phyloP scores from a whole-genome alignment of 1,140 invertebrate genomes.

The Euschistus heros region DNA sequence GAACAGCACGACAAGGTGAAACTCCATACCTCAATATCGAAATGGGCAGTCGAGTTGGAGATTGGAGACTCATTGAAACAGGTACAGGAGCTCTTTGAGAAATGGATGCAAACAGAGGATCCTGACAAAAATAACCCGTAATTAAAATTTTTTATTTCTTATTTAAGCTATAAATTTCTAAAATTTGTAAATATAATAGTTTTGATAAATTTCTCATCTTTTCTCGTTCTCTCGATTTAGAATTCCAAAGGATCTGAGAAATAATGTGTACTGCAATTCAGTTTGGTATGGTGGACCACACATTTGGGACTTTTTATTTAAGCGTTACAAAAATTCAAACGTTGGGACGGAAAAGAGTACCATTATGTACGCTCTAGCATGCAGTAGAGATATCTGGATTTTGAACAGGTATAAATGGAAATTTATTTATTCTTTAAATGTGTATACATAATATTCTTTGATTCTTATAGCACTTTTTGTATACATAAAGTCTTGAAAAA shows the following conservation, averaged over 20 bases:
- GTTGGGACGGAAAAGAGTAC: constrained; percentile 65
- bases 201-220: neutral
- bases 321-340: constrained; percentile 56
- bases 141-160: constrained; percentile 32
- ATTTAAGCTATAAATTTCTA: neutral
- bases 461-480: no score
- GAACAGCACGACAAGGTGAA: neutral
- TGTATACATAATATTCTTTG: no score
- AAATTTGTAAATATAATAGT: neutral
- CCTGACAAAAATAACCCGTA: constrained; percentile 63
- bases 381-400: constrained; percentile 63
- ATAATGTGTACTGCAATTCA: constrained; percentile 72
- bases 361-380: constrained; percentile 64
- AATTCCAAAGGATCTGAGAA: constrained; percentile 69
- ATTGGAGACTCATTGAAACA: constrained; percentile 56
- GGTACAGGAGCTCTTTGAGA: constrained; percentile 52
- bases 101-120: constrained; percentile 54
- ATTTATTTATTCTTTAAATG: no score
- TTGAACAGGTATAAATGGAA: constrained; percentile 44
- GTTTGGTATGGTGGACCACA: constrained; percentile 62
- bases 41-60: constrained; percentile 56
- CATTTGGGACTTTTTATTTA: constrained; percentile 79
- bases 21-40: constrained; percentile 33
- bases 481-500: neutral
- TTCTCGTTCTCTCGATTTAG: constrained; percentile 36